Conservation (phyloP, 2,113 vertebrate genomes). For the Pycnonotus jocosus region DNA sequence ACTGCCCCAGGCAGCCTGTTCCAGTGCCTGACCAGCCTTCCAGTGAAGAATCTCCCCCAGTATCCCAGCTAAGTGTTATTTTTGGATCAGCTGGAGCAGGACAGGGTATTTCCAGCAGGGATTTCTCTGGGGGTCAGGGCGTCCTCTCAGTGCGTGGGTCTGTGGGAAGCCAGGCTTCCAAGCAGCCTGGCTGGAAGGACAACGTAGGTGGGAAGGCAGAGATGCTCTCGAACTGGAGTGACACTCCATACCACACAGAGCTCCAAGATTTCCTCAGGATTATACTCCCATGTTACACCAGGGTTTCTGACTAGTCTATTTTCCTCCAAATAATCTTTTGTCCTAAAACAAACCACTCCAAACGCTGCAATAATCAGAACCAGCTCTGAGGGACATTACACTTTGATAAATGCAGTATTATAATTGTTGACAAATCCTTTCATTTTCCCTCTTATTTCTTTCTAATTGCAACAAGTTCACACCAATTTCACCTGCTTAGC, state of each 20-base stretch:
- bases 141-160: background rate
- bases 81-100: background rate
- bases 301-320: background rate
- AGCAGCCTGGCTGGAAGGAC: background rate
- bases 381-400: background rate
- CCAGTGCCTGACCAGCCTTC: background rate
- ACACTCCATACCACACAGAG: background rate
- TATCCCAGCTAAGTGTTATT: background rate
- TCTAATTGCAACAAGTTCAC: background rate
- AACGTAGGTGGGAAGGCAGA: background rate
- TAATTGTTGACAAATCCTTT: background rate
- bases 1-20: background rate
- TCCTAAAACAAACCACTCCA: constrained; percentile 9
- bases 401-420: background rate
- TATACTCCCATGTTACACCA: background rate
- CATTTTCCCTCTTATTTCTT: background rate
- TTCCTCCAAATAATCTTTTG: constrained; percentile 1
- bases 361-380: background rate
- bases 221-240: background rate
- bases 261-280: background rate
- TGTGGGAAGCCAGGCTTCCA: background rate
- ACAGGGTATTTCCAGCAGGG: background rate
- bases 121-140: background rate
- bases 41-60: background rate
- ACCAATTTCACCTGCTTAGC: background rate